These are phyloP conservation scores for Chrysaora quinquecirrha DNA, from an alignment of 30 jellyfish, hydroid and myxozoan genomes.

Conservation along the genomic window DNA sequence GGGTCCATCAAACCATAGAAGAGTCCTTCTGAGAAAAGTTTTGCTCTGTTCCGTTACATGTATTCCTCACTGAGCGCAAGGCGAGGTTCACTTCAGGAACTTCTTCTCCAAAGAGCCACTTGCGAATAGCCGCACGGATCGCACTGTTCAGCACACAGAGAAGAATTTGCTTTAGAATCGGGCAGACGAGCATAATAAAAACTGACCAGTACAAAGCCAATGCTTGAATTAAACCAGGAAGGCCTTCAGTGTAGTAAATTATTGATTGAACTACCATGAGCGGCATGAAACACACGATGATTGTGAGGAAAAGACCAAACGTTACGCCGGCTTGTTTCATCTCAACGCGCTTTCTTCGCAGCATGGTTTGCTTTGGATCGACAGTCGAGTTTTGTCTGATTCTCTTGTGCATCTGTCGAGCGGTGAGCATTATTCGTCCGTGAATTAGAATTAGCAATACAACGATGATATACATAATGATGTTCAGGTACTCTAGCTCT, in stretches of 20 bases:
- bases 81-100: conserved; percentile 18
- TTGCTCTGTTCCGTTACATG: too few relatives aligned
- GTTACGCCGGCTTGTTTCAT: conserved; percentile 69
- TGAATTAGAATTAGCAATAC: conserved; percentile 44
- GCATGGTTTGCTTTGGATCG: conserved; percentile 23
- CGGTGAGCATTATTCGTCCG: conserved; percentile 56
- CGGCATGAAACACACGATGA: conserved; percentile 56
- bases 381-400: conserved; percentile 29
- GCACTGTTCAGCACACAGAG: conserved; percentile 68
- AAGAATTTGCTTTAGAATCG: conserved; percentile 53
- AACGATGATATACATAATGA: conserved; percentile 52
- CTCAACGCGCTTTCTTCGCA: conserved; percentile 55
- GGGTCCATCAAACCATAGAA: too few relatives aligned
- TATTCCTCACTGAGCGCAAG: conserved; percentile 1
- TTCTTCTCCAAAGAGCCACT: conserved; percentile 28
- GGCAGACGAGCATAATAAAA: conserved; percentile 58
- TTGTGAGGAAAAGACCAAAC: conserved; percentile 45
- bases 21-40: too few relatives aligned
- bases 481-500: conserved; percentile 10
- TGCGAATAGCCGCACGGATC: conserved; percentile 53
- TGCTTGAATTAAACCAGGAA: neutral
- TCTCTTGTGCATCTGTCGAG: conserved; percentile 29
- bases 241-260: neutral
- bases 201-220: conserved; percentile 46
- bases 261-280: conserved; percentile 41